Conservation (phyloP, 2,888 invertebrate species). For the Drosophila lutescens region DNA sequence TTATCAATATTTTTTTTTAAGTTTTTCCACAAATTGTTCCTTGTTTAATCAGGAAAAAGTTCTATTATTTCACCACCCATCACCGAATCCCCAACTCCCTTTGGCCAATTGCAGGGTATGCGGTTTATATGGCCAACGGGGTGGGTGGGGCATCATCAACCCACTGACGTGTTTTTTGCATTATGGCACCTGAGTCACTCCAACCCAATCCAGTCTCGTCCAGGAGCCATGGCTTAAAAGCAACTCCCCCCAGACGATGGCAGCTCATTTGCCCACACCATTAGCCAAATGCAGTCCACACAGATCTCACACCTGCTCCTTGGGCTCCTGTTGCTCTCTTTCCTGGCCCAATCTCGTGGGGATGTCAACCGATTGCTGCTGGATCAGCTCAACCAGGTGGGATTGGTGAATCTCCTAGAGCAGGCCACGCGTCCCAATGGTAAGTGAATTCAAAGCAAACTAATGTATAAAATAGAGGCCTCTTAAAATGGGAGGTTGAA, state of each 20-base stretch:
- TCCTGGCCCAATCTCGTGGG: neutral
- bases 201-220: slow-evolving; percentile 4
- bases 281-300: slow-evolving; percentile 19
- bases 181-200: slow-evolving; percentile 38
- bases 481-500: no score
- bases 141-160: slow-evolving; percentile 14
- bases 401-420: slow-evolving; percentile 60
- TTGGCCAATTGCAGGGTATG: slow-evolving; percentile 20
- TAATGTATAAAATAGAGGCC: no score
- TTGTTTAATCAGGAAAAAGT: no score
- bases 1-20: no score
- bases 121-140: slow-evolving; percentile 22
- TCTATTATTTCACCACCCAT: no score
- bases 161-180: slow-evolving; percentile 11
- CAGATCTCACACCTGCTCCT: slow-evolving; percentile 3
- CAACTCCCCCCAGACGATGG: slow-evolving; percentile 18
- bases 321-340: neutral
- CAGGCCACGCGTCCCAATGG: slow-evolving; percentile 55
- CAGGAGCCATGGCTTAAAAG: slow-evolving; percentile 45
- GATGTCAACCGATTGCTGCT: slow-evolving; percentile 41
- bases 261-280: slow-evolving; percentile 33
- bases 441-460: slow-evolving; percentile 6
- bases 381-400: slow-evolving; percentile 54
- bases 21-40: no score
- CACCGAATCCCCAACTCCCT: slow-evolving; percentile 1